Conservation (phyloP, 2,797 vertebrate genomes). For the Hydrolagus colliei region DNA sequence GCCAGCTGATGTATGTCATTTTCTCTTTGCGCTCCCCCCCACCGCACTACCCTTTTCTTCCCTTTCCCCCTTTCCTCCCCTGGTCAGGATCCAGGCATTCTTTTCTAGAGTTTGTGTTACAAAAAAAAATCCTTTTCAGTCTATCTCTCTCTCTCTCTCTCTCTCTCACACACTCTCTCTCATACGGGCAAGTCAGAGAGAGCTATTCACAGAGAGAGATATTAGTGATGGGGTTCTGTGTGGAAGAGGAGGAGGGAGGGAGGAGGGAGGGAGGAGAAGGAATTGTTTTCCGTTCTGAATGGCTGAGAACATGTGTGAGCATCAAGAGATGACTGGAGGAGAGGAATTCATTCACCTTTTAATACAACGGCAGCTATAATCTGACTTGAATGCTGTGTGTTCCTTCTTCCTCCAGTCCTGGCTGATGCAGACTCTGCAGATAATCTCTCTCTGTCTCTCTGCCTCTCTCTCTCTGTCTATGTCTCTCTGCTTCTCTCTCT, state of each 20-base stretch:
- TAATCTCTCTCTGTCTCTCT: neutral
- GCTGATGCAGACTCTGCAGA: slow-evolving; percentile 36
- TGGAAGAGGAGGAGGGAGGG: neutral
- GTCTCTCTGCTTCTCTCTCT: too few relatives aligned
- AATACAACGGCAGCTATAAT: slow-evolving; percentile 45
- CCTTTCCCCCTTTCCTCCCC: too few relatives aligned
- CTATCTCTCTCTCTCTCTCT: neutral
- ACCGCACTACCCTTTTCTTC: too few relatives aligned
- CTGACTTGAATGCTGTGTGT: slow-evolving; percentile 38
- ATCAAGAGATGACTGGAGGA: slow-evolving; percentile 39
- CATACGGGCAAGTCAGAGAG: too few relatives aligned
- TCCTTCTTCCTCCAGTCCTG: slow-evolving; percentile 40
- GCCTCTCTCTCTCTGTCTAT: too few relatives aligned
- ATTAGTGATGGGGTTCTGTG: neutral
- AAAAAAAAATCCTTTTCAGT: neutral
- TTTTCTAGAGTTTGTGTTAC: neutral
- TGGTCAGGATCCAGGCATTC: neutral
- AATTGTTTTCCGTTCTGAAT: slow-evolving; percentile 45
- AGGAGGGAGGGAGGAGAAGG: neutral
- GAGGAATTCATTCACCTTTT: slow-evolving; percentile 50
- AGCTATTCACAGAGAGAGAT: neutral
- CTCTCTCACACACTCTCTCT: too few relatives aligned
- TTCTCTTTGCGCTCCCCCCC: neutral
- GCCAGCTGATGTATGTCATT: neutral
- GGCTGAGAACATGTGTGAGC: slow-evolving; percentile 48